A percentile compares a stretch with the other conserved stretches of the same genome.
Conservation (phyloP, 2,113 vertebrate genomes). For the Sitta europaea region DNA sequence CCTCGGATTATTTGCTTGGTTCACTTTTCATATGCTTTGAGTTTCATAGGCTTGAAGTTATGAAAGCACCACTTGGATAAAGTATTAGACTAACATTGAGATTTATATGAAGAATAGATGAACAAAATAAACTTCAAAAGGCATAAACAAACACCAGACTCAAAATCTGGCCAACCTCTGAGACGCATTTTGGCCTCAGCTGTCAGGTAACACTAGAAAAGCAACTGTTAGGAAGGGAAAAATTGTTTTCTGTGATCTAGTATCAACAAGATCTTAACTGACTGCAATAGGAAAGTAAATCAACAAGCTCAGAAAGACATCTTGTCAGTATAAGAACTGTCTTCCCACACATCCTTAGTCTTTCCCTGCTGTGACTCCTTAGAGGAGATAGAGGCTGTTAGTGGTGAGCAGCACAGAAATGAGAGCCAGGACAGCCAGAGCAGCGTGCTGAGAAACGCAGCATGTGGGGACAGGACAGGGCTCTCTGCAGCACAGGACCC, state of each 20-base stretch:
- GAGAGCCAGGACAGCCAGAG: not conserved
- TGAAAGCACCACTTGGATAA: not conserved
- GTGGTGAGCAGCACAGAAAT: not conserved
- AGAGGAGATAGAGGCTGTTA: not conserved
- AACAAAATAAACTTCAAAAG: not conserved
- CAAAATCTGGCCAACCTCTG: not conserved
- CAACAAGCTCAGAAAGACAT: not conserved
- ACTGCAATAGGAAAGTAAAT: not conserved
- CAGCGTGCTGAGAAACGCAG: not conserved
- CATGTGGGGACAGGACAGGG: accelerated
- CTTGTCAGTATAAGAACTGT: not conserved
- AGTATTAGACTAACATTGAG: not conserved
- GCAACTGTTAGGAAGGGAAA: not conserved
- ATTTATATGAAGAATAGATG: not conserved
- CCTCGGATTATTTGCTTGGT: not conserved
- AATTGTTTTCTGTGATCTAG: not conserved
- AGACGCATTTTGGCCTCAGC: not conserved
- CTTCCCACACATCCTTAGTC: not conserved
- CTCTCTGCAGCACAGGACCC: not conserved
- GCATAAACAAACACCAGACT: not conserved
- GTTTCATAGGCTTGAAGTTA: not conserved
- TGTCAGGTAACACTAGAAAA: not conserved
- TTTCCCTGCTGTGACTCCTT: not conserved
- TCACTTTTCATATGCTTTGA: not conserved
- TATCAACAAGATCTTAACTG: not conserved